A percentile compares a stretch with the other conserved stretches of the same genome.
phyloP scores from a whole-genome alignment of 2,113 vertebrate species.

The Chloebia gouldiae region DNA sequence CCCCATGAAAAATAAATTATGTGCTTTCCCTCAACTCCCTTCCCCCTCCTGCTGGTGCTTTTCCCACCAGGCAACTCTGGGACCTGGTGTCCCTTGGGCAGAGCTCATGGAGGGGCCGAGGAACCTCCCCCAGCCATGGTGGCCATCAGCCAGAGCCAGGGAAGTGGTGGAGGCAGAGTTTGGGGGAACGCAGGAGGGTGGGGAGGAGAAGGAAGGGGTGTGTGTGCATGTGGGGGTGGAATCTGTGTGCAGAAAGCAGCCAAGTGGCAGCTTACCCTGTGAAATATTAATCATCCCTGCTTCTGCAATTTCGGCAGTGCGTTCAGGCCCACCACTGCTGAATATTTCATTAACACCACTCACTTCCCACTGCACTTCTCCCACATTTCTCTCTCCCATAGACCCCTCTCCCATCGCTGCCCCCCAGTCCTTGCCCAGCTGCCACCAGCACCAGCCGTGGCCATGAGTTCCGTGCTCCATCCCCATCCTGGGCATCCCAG shows the following conservation, averaged over 20 bases:
- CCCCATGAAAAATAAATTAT: conserved; percentile 74
- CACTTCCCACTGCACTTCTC: conserved; percentile 66
- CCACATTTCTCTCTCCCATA: conserved; percentile 36
- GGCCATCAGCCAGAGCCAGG: not conserved
- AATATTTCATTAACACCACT: conserved; percentile 77
- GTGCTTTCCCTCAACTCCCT: conserved; percentile 45
- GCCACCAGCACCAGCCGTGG: not conserved
- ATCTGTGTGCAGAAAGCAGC: conserved; percentile 64
- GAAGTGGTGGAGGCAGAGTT: not conserved
- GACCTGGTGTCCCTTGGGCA: not conserved
- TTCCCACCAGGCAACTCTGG: not conserved
- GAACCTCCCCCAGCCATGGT: not conserved
- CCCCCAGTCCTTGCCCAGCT: not conserved
- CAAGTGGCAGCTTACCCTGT: conserved; percentile 75
- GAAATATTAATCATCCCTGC: conserved; percentile 77
- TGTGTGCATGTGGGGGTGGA: conserved; percentile 15
- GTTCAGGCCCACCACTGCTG: conserved; percentile 73
- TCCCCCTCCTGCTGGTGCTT: not conserved
- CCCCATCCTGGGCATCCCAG: not conserved
- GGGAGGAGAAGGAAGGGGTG: not conserved
- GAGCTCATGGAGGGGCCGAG: not conserved
- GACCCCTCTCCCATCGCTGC: not conserved
- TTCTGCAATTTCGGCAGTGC: conserved; percentile 75
- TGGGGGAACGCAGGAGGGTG: conserved; percentile 13
- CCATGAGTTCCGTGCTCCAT: not conserved